These are phyloP conservation scores for Ataeniobius toweri DNA, from an alignment of 2,797 vertebrate species.

Conservation along the genomic window DNA sequence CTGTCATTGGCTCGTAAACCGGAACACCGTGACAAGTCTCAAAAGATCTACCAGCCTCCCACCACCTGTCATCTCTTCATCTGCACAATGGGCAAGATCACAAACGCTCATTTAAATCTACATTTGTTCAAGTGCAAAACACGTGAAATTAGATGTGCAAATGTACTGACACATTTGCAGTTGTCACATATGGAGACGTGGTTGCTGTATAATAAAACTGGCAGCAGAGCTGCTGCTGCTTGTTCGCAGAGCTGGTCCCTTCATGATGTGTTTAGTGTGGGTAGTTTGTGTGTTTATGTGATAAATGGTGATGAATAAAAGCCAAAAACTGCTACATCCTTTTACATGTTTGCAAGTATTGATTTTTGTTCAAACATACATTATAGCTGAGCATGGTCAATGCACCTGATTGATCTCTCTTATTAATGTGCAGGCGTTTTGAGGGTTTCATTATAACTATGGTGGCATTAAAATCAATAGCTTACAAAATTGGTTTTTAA, in stretches of 20 bases:
- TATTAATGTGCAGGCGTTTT: slow-evolving; percentile 47
- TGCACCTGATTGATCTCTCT: slow-evolving; percentile 45
- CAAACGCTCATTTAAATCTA: slow-evolving; percentile 26
- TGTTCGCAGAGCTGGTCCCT: slow-evolving; percentile 20
- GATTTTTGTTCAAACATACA: slow-evolving; percentile 48
- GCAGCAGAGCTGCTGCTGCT: slow-evolving; percentile 3
- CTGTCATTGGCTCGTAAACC: slow-evolving; percentile 77
- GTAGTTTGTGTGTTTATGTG: slow-evolving; percentile 12
- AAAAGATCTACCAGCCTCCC: slow-evolving; percentile 67
- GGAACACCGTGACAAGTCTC: slow-evolving; percentile 75
- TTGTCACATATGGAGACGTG: slow-evolving; percentile 9
- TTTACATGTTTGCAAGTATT: slow-evolving; percentile 39
- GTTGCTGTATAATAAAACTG: slow-evolving; percentile 12
- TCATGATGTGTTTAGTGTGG: slow-evolving; percentile 15
- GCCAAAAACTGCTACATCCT: slow-evolving; percentile 33
- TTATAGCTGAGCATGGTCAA: slow-evolving; percentile 13
- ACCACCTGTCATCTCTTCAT: slow-evolving; percentile 67
- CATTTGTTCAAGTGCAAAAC: slow-evolving; percentile 30
- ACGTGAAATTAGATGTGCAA: slow-evolving; percentile 15
- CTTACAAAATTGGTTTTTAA: slow-evolving; percentile 54
- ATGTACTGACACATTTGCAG: neutral
- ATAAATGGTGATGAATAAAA: slow-evolving; percentile 28
- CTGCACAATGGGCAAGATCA: slow-evolving; percentile 30
- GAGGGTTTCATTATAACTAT: slow-evolving; percentile 54
- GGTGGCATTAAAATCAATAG: slow-evolving; percentile 52